A percentile compares a stretch with the other conserved stretches of the same genome.
Evolutionary conservation across 2,113 vertebrate genomes (phyloP).

Genomic region (Dendrocopos noguchii): DNA sequence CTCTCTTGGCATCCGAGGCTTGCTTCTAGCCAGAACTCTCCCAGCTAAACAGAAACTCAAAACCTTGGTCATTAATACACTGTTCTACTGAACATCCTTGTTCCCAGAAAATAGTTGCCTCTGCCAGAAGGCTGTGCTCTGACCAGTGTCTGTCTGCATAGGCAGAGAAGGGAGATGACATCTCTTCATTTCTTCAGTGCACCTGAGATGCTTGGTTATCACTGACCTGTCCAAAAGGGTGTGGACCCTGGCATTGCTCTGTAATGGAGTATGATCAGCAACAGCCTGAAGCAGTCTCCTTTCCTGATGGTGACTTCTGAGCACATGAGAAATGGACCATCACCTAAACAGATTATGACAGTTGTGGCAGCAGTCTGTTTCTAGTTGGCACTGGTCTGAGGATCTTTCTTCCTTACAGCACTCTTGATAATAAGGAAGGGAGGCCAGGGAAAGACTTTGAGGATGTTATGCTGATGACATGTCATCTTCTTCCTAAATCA

Average conservation of each 20-base stretch:
- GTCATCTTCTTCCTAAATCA: not conserved
- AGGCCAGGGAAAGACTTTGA: not conserved
- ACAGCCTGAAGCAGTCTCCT: not conserved
- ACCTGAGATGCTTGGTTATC: not conserved
- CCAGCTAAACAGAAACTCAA: not conserved
- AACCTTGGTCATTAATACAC: not conserved
- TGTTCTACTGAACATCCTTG: not conserved
- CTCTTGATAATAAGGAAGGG: not conserved
- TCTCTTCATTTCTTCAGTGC: not conserved
- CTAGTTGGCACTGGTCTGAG: not conserved
- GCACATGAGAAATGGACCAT: not conserved
- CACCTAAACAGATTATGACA: not conserved
- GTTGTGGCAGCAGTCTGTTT: not conserved
- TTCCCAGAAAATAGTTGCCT: not conserved
- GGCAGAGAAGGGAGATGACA: not conserved
- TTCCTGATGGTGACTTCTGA: not conserved
- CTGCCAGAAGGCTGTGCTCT: not conserved
- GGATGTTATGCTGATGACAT: not conserved
- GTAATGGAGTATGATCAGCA: not conserved
- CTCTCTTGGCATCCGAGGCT: constrained; percentile 21
- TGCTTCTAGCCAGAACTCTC: not conserved
- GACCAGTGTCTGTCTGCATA: not conserved
- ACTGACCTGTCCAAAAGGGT: not conserved
- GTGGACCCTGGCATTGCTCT: not conserved
- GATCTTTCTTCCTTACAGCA: not conserved